Evolutionary conservation across 2,888 invertebrate species (phyloP), one percentile per base, ranked within the genome.

Genomic region (Schrankia costaestrigalis): DNA sequence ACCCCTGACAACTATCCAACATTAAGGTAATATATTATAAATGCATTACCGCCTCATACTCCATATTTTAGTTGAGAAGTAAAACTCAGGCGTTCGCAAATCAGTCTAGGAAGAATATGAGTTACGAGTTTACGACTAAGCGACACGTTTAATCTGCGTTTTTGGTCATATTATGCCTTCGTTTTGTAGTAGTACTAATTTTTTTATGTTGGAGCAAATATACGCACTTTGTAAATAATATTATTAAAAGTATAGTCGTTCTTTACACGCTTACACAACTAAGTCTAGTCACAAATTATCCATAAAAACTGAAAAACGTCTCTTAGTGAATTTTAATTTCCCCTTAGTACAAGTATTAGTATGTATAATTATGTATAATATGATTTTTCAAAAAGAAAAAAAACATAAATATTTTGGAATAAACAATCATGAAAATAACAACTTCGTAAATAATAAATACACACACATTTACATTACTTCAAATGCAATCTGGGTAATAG

Each of bases 61-160:
- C 46, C 47, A 57, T 63, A 60, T 51, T 45, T 62, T 55, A 57
- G 50, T 40, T 48, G 34, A 53, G 56, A 47, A 60, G 59, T 61
- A 58, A 67, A 65, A 68, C 58, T 59, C 64, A 56, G 57, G 43
- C 64, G 46, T 49, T 59, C 15, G 66, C 63, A 64, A 49, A 61
- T 58, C 52, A 49, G 55, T 63, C 56, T 52, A 58, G 58, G 42
- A 53, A 56, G 42, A 51, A 54, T 44, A 41, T 52, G 54, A 65
- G 63, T 62, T 58, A 52, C 54, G 47, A 33, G 39, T 25, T 62
- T 58, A 52, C 54, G 47, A 33, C 41, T 25, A 34, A 32, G 41
- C 42, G 52, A 42, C 51, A 52, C 54, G 52, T 63, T 57, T 57
- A 62, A n/a, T n/a, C n/a, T n/a, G n/a, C n/a, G n/a, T n/a, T n/a